Conservation (phyloP, 1,140 invertebrate genomes). For the Trichogramma pretiosum region DNA sequence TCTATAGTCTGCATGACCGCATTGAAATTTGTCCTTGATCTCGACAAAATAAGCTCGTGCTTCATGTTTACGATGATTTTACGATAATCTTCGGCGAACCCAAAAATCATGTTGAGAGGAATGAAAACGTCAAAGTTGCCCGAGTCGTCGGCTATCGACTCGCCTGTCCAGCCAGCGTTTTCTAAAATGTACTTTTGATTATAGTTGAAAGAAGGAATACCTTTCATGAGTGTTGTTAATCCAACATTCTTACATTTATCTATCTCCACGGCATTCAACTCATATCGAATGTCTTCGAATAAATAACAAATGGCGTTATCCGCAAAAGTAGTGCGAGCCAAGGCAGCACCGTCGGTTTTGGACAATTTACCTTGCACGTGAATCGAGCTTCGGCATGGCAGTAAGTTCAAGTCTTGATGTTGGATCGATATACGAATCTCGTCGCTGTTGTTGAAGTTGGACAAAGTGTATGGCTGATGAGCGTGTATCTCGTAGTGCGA, state of each 20-base stretch:
- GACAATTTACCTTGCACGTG: slow-evolving; percentile 28
- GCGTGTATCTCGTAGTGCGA: slow-evolving; percentile 31
- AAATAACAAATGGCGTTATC: no score
- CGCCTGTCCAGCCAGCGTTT: slow-evolving; percentile 27
- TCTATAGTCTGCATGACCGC: slow-evolving; percentile 5
- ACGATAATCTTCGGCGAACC: slow-evolving; percentile 43
- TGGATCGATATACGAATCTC: slow-evolving; percentile 34
- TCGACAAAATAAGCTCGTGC: slow-evolving; percentile 40
- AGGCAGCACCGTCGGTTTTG: slow-evolving; percentile 17
- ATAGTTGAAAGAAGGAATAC: slow-evolving; percentile 24
- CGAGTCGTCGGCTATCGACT: slow-evolving; percentile 1
- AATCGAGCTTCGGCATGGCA: slow-evolving; percentile 29
- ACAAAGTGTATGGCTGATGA: slow-evolving; percentile 29
- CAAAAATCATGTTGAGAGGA: slow-evolving; percentile 34
- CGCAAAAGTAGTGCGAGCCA: no score
- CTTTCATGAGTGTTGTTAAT: slow-evolving; percentile 37
- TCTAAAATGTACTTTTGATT: slow-evolving; percentile 20
- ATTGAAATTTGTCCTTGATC: slow-evolving; percentile 26
- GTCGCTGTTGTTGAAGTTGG: slow-evolving; percentile 31
- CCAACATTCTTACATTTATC: slow-evolving; percentile 38
- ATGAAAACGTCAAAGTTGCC: slow-evolving; percentile 35
- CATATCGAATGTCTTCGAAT: no score
- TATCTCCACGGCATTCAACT: slow-evolving; percentile 37
- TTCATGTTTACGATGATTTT: slow-evolving; percentile 40
- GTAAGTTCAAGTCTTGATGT: slow-evolving; percentile 34